Percentiles rank a stretch among this genome's conserved stretches.
Evolutionary conservation across 2,797 vertebrate genomes (phyloP).

Genomic region (Siniperca scherzeri): DNA sequence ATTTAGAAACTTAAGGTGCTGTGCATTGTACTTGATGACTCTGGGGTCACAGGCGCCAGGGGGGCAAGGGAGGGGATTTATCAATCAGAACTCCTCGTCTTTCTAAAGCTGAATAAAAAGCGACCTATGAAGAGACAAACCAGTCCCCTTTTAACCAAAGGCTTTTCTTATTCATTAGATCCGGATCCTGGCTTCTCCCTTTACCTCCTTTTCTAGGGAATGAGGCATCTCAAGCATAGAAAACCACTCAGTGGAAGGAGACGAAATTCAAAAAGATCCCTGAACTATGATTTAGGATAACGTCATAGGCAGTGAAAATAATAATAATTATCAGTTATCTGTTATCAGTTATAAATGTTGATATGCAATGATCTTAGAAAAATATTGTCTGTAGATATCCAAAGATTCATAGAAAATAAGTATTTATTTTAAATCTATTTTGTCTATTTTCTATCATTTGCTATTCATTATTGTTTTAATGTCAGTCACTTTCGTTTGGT

Average conservation of each 20-base stretch:
- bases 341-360: neutral
- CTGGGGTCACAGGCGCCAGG: conserved; percentile 91
- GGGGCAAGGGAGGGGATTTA: conserved; percentile 88
- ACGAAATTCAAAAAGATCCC: conserved; percentile 59
- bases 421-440: neutral
- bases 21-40: conserved; percentile 89
- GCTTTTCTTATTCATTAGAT: conserved; percentile 87
- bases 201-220: conserved; percentile 70
- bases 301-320: conserved; percentile 26
- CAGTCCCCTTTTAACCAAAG: conserved; percentile 85
- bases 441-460: neutral
- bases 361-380: neutral
- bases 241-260: conserved; percentile 66
- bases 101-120: conserved; percentile 89
- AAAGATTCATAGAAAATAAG: neutral
- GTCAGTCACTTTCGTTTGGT: conserved; percentile 21
- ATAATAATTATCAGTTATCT: neutral
- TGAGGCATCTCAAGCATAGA: conserved; percentile 76
- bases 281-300: conserved; percentile 52
- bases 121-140: conserved; percentile 86
- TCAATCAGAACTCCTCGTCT: conserved; percentile 90
- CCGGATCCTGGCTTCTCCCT: conserved; percentile 82
- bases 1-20: conserved; percentile 85
- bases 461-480: conserved; percentile 19
- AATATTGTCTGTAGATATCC: neutral